These are phyloP conservation scores for Orientallactaga bullata DNA, from an alignment of 2,113 vertebrate genomes.

Conservation along the genomic window DNA sequence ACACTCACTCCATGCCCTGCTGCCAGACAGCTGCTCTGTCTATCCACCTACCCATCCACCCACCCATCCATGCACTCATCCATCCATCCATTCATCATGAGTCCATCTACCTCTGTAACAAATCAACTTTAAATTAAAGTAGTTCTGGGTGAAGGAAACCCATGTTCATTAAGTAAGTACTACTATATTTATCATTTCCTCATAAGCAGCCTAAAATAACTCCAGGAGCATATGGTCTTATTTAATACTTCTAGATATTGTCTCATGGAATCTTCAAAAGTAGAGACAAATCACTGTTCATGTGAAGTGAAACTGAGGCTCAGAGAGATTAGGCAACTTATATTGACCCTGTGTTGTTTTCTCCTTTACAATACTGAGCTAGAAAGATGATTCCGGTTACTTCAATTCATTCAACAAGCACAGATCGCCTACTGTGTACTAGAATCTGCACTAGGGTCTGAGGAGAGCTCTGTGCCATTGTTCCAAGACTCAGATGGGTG, in stretches of 20 bases:
- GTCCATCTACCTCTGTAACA: background rate
- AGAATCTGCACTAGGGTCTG: background rate
- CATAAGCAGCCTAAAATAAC: background rate
- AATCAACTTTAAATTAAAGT: background rate
- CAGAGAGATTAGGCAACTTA: background rate
- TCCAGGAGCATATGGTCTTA: background rate
- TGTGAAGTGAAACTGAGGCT: background rate
- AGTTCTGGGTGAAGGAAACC: background rate
- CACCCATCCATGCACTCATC: background rate
- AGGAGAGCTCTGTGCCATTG: background rate
- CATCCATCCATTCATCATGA: no score
- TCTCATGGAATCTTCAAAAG: constrained; percentile 14
- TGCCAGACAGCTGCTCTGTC: background rate
- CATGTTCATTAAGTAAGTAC: constrained; percentile 38
- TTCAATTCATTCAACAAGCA: background rate
- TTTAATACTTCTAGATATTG: no score
- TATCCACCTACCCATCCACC: background rate
- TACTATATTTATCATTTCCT: constrained; percentile 31
- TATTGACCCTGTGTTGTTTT: background rate
- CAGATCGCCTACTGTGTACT: background rate
- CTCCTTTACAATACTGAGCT: constrained; percentile 1
- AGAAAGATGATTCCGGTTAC: background rate
- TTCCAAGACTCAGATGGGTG: background rate
- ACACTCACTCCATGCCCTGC: background rate
- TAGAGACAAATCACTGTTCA: background rate